Evolutionary conservation across 2,113 vertebrate genomes (phyloP).

Genomic region (Seriola rivoliana): DNA sequence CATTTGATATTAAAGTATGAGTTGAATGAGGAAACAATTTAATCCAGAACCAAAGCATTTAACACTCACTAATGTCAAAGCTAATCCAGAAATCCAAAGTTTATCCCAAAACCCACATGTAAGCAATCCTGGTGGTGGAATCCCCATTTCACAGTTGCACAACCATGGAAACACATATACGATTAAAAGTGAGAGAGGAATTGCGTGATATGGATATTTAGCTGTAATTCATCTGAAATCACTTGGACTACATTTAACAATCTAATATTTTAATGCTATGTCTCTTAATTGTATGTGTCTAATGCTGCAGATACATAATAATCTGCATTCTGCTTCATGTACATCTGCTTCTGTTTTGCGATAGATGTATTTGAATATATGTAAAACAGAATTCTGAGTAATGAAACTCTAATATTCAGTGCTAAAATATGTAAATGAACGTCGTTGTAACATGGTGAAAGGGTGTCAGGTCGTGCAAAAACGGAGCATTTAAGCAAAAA

Average conservation of each 20-base stretch:
- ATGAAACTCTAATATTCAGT: background rate
- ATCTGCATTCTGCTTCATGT: slow-evolving; percentile 11
- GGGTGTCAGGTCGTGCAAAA: background rate
- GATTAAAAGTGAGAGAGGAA: slow-evolving; percentile 55
- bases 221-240: slow-evolving; percentile 65
- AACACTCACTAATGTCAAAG: slow-evolving; percentile 74
- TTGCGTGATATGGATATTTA: slow-evolving; percentile 49
- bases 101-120: slow-evolving; percentile 78
- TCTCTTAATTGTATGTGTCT: slow-evolving; percentile 53
- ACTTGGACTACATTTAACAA: slow-evolving; percentile 51
- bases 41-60: slow-evolving; percentile 74
- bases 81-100: slow-evolving; percentile 80
- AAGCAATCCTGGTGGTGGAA: slow-evolving; percentile 65
- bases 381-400: background rate
- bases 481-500: slow-evolving; percentile 6
- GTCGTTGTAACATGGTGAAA: background rate
- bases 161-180: slow-evolving; percentile 11
- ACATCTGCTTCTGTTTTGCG: slow-evolving; percentile 32
- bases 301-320: background rate
- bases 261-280: slow-evolving; percentile 58
- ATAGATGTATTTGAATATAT: background rate
- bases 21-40: slow-evolving; percentile 70
- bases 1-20: slow-evolving; percentile 71
- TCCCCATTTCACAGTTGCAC: slow-evolving; percentile 8
- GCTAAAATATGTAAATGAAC: background rate